Base-by-base conservation (phyloP, 2,888 invertebrate genomes). In the Phengaris alcon region DNA sequence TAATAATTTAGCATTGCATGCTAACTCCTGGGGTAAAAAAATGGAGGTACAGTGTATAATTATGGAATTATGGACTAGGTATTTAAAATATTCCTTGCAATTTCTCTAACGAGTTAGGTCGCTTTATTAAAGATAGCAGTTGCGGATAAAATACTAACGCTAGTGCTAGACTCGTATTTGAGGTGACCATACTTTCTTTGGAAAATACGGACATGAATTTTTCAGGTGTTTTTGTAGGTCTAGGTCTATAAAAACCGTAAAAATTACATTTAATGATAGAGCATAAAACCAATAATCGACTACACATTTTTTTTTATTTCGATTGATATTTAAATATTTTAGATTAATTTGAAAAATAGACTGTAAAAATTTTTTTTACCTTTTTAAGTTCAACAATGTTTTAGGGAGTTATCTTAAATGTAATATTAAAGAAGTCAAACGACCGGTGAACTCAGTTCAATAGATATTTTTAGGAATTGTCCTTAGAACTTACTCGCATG, bases 161-260 rank as follows among this genome's bases (percentile, higher is more conserved):
- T 68, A 85, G 85, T 85, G 86, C 87, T 87, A 86, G 84, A 82
- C 78, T 81, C 82, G 82, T 48, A 15, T 70, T 15, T 51, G 15
- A 13, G 13, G 68, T 68, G 68, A 68, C 68, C 68, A 68, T 13
- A 13, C 10, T 44, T 70, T 10, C 10, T 2, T n/a, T 52, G 5
- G n/a, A 9, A 13, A 48, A 51, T 69, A 9, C 9, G 68, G 68
- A 44, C 68, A 68, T 44, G 13, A 9, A 10, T 52, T 52, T 52
- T 52, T 52, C 6, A 7, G 48, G 6, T 8, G 8, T 48, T 48
- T 48, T 48, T 48, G 48, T 48, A 48, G 6, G 35, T 35, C 35
- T 35, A 35, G 35, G 35, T 35, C 35, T 35, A 35, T 35, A 35
- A 35, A 35, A 35, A 35, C 35, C 0, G 35, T 35, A 35, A 35